phyloP scores from a whole-genome alignment of 2,888 invertebrate genomes.

The Bellardia bayeri region DNA sequence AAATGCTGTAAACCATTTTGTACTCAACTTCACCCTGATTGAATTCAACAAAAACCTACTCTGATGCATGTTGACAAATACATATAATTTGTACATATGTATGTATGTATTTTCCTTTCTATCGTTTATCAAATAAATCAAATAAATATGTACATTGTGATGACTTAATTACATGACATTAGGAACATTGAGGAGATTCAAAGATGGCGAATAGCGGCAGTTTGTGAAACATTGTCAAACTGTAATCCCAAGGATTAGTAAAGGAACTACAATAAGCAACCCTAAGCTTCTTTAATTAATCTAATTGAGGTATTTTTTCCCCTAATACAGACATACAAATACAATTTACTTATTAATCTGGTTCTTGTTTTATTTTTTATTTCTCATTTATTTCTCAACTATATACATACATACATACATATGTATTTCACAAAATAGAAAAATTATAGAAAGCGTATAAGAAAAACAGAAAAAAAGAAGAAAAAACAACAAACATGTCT shows the following conservation, averaged over 20 bases:
- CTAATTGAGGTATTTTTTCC: constrained; percentile 27
- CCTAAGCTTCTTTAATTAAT: constrained; percentile 20
- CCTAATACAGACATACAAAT: neutral
- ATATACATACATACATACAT: neutral
- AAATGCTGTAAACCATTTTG: constrained; percentile 21
- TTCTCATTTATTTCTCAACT: constrained; percentile 23
- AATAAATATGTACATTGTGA: constrained; percentile 58
- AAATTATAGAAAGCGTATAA: neutral
- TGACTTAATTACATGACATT: constrained; percentile 53
- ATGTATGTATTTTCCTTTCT: neutral
- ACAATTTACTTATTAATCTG: neutral
- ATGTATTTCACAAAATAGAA: neutral
- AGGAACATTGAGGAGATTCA: neutral
- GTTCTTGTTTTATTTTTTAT: constrained; percentile 2
- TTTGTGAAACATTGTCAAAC: constrained; percentile 22
- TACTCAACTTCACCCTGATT: constrained; percentile 20
- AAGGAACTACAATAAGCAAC: neutral
- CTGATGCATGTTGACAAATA: constrained; percentile 21
- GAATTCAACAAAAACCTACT: neutral
- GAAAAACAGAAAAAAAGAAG: neutral
- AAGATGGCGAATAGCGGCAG: neutral
- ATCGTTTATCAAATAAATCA: constrained; percentile 40
- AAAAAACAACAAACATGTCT: constrained; percentile 45
- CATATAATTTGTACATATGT: constrained; percentile 24
- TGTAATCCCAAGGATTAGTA: constrained; percentile 49